Evolutionary conservation across 2,797 vertebrate genomes (phyloP).

Genomic region (Aulostomus chinensis): DNA sequence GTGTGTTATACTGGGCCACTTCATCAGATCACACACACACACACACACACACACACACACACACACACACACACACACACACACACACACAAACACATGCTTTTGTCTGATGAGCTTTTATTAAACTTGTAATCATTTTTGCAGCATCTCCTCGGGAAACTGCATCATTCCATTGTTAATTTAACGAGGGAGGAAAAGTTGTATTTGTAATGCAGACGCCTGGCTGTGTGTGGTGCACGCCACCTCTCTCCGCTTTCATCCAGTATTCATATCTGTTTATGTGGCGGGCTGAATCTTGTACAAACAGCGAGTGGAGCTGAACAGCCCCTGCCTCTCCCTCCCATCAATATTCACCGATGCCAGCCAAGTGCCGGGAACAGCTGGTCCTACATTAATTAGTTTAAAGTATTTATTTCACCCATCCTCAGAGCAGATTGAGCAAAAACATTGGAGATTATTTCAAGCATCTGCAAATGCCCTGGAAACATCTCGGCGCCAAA

Average conservation of each 20-base stretch:
- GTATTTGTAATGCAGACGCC: conserved; percentile 63
- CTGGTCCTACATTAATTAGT: conserved; percentile 99
- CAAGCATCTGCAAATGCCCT: conserved; percentile 99
- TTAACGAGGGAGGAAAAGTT: conserved; percentile 47
- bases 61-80: no score
- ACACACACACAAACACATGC: conserved; percentile 66
- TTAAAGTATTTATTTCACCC: conserved; percentile 99
- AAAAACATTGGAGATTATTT: conserved; percentile 99
- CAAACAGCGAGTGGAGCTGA: conserved; percentile 95
- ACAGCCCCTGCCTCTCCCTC: conserved; percentile 67
- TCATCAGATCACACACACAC: conserved; percentile 63
- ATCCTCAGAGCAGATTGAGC: conserved; percentile 99
- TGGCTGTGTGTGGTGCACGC: conserved; percentile 49
- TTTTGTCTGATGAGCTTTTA: conserved; percentile 54
- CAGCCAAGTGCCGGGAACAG: conserved; percentile 99
- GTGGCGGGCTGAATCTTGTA: conserved; percentile 96
- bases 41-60: no score
- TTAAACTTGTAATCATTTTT: conserved; percentile 50
- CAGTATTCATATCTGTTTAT: conserved; percentile 95
- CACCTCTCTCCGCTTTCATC: conserved; percentile 88
- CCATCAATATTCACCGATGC: conserved; percentile 99
- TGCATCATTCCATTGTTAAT: conserved; percentile 56
- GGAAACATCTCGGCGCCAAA: conserved; percentile 97
- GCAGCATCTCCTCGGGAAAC: conserved; percentile 37
- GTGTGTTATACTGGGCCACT: conserved; percentile 71